Evolutionary conservation across 2,113 vertebrate genomes (phyloP), one percentile per base, ranked within the genome.

Genomic region (Heterocephalus glaber): DNA sequence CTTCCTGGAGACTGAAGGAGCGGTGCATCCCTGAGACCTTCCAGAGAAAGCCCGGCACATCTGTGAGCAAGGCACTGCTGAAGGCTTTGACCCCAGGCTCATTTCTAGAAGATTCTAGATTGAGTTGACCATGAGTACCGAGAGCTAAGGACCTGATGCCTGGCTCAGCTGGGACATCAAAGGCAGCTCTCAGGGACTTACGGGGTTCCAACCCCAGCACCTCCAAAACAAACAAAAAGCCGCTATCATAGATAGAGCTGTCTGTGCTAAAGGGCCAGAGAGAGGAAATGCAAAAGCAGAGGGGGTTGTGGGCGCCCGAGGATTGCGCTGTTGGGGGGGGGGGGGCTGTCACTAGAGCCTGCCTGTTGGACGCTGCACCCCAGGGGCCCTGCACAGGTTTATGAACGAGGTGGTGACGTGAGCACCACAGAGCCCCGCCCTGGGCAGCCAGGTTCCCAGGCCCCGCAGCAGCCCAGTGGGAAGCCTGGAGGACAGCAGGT

Each of bases 91-190:
- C 63, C 77, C 65, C 86, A 82, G 70, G 66, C 74, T 76, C 30
- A 84, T 93, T 94, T 96, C 82, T 92, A 54, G 54, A 84, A 65
- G 30, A 79, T 54, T 49, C 26, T 3, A 80, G 89, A 81, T 61
- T 84, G 61, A 19, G 60, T 41, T 94, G 81, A 60, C 52, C 79
- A 3, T 49, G 79, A 22, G 7, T 83, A 58, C 7, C 19, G 90
- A 56, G 12, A 30, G 49, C 14, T 84, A 88, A 54, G 54, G 68
- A 13, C 2, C 83, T 65, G 8, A 52, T 72, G 8, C 68, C n/a
- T 94, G 74, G 16, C 38, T 80, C 28, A 38, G 24, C 56, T 68
- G 41, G 63, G 85, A 16, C 17, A 38, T 76, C 26, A 82, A 47
- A 94, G 90, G 35, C 68, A 87, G 41, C 58, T 63, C 54, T 76